A percentile compares a stretch with the other conserved stretches of the same genome.
Conservation (phyloP, 2,797 vertebrate genomes). For the Pempheris klunzingeri region DNA sequence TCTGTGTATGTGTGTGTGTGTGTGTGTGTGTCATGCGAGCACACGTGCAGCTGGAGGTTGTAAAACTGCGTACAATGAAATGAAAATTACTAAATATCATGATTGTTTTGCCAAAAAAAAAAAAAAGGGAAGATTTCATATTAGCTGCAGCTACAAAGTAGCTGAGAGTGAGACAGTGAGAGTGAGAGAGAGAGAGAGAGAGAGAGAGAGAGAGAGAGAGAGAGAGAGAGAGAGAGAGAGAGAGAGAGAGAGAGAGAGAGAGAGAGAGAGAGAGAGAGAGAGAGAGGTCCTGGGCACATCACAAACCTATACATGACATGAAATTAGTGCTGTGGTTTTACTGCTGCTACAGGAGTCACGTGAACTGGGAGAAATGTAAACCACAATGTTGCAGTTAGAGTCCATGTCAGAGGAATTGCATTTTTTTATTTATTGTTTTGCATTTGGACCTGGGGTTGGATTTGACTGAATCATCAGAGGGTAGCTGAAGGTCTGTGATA, state of each 20-base stretch:
- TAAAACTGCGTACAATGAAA: not conserved
- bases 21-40: slow-evolving; percentile 12
- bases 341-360: not conserved
- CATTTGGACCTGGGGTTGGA: not conserved
- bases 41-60: not conserved
- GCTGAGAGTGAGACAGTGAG: too few species aligned
- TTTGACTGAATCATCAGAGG: slow-evolving; percentile 4
- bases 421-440: not conserved
- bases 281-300: not conserved
- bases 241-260: too few species aligned
- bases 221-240: too few species aligned
- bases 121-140: not conserved
- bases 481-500: slow-evolving; percentile 1
- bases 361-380: not conserved
- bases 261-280: too few species aligned
- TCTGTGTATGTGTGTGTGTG: too few species aligned
- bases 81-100: not conserved
- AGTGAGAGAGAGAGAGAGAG: too few species aligned
- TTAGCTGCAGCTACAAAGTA: not conserved
- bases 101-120: not conserved
- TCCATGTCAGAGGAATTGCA: not conserved
- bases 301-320: slow-evolving; percentile 10
- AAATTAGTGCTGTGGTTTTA: slow-evolving; percentile 6
- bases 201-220: too few species aligned
- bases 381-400: not conserved